Base-by-base conservation (phyloP, 2,888 invertebrate species). In the Galeopsomyia nigrocyanea region DNA sequence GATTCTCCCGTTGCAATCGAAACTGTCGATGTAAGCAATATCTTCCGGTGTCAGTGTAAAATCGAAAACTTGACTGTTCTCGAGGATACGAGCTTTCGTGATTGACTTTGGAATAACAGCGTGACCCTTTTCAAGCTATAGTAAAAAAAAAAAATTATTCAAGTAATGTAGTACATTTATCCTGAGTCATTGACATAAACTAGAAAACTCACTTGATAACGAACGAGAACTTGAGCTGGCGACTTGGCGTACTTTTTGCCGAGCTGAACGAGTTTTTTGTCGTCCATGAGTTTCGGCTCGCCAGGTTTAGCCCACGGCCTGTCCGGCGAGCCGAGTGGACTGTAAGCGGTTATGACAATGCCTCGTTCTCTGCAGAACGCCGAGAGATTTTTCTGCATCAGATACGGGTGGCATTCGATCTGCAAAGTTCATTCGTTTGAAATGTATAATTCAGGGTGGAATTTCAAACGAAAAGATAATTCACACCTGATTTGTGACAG, bases 101-200 rank as follows among this genome's bases (percentile, higher is more conserved):
- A 94, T 93, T 0, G 95, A 95, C 84, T 96, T 96, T 0, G 96
- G 95, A 76, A 96, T 94, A 50, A 93, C 92, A 50, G 93, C 90
- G 75, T 91, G 88, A 5, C 91, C 92, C 51, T 92, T 89, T 80
- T 95, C 93, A 64, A 91, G 82, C 84, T 90, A 84, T n/a, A n/a
- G 13, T n/a, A 22, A 39, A 26, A n/a, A 22, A 56, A 49, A 49
- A 19, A 22, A 55, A 2, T 26, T 39, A 39, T 5, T 39, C 7
- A 39, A 39, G 31, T 31, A 3, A 10, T 10, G 39, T 10, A 3
- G 13, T 39, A 3, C 39, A 39, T 39, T 3, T 39, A 26, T 26
- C 26, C 26, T 10, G 10, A 7, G 13, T n/a, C 3, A 13, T 39
- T 62, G 49, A 21, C 14, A n/a, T 1, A 47, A 17, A 13, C 58